These are phyloP conservation scores for Agapostemon virescens DNA, from an alignment of 2,888 invertebrate species.

Conservation along the genomic window DNA sequence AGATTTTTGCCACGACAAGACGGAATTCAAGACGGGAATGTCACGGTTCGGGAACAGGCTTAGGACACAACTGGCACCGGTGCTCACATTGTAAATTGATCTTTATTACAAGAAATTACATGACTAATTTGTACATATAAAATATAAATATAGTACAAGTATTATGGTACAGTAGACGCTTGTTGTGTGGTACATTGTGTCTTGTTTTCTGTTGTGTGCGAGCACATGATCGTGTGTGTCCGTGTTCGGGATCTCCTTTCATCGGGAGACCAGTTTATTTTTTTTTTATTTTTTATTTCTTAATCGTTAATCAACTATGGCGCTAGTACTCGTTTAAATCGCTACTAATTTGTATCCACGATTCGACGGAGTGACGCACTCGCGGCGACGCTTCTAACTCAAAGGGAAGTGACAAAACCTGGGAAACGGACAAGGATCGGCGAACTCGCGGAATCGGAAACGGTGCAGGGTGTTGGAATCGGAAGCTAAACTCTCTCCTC, in stretches of 20 bases:
- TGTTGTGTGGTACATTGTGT: slow-evolving; percentile 42
- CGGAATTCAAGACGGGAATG: slow-evolving; percentile 22
- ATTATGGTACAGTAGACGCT: slow-evolving; percentile 77
- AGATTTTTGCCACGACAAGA: slow-evolving; percentile 11
- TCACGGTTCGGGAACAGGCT: not conserved
- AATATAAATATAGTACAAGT: slow-evolving; percentile 80
- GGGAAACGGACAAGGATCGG: not conserved
- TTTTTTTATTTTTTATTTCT: too few species aligned
- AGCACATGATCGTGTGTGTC: slow-evolving; percentile 5
- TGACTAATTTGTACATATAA: slow-evolving; percentile 80
- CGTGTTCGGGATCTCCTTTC: slow-evolving; percentile 18
- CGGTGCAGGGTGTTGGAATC: not conserved
- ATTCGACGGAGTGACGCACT: slow-evolving; percentile 68
- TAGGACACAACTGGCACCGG: not conserved
- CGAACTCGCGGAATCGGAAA: slow-evolving; percentile 1
- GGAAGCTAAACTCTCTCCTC: not conserved
- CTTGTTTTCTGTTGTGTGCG: slow-evolving; percentile 23
- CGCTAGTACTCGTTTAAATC: slow-evolving; percentile 54
- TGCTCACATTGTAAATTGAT: slow-evolving; percentile 77
- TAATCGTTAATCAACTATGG: slow-evolving; percentile 54
- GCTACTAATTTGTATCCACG: slow-evolving; percentile 61
- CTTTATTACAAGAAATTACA: slow-evolving; percentile 80
- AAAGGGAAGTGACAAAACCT: slow-evolving; percentile 12
- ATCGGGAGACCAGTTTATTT: slow-evolving; percentile 65
- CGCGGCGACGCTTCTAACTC: slow-evolving; percentile 51